Conservation (phyloP, 2,113 vertebrate species). For the Ageneiosus marmoratus region DNA sequence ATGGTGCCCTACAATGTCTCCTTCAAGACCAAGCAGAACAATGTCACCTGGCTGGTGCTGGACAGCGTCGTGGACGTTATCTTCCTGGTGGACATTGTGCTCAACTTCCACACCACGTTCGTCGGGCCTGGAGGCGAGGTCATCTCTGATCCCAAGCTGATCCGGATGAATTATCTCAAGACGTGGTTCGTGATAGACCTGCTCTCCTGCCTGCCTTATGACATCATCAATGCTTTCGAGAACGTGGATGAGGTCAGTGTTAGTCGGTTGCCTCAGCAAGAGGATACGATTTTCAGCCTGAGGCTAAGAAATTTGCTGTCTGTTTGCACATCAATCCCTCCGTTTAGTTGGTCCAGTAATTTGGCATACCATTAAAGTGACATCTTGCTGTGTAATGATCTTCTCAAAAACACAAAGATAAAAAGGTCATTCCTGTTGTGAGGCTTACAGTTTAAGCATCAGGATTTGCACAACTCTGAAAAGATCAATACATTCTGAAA, state of each 20-base stretch:
- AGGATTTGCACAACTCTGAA: not conserved
- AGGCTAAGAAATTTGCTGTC: not conserved
- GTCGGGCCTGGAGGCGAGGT: conserved; percentile 97
- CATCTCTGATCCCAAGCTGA: conserved; percentile 95
- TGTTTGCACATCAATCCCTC: not conserved
- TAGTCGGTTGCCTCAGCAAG: not conserved
- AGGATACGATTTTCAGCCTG: not conserved
- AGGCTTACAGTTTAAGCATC: not conserved
- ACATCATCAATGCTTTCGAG: conserved; percentile 99
- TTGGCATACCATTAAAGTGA: not conserved
- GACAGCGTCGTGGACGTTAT: conserved; percentile 98
- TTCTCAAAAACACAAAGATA: conserved; percentile 6
- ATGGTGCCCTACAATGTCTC: conserved; percentile 98
- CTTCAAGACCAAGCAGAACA: conserved; percentile 98
- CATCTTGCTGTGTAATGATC: not conserved
- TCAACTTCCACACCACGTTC: conserved; percentile 97
- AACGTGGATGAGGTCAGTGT: conserved; percentile 93
- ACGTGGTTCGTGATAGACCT: conserved; percentile 98
- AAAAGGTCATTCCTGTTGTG: not conserved
- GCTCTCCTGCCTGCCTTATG: conserved; percentile 97
- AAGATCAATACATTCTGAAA: not conserved
- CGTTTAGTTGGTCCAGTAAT: not conserved
- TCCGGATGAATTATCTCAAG: conserved; percentile 98
- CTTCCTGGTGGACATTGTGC: conserved; percentile 95
- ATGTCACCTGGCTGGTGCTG: conserved; percentile 95